Percentiles rank a stretch among this genome's conserved stretches.
phyloP scores from a whole-genome alignment of 2,113 vertebrate species.

The Chrysemys picta region DNA sequence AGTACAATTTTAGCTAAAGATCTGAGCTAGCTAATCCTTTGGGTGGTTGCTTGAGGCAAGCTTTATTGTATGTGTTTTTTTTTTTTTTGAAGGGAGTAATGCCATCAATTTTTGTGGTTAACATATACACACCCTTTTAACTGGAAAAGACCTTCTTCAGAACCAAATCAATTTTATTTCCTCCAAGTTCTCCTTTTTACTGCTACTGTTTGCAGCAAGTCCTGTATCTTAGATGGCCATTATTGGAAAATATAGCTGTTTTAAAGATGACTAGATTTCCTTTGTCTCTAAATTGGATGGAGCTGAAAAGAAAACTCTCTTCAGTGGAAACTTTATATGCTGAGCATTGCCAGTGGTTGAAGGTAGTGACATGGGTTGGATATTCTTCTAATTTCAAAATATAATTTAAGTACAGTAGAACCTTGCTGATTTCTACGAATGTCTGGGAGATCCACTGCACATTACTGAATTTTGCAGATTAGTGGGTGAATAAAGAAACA shows the following conservation, averaged over 20 bases:
- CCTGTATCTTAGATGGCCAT: background rate
- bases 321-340: background rate
- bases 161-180: background rate
- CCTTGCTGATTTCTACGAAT: background rate
- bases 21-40: background rate
- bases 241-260: background rate
- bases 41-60: background rate
- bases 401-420: background rate
- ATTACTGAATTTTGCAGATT: background rate
- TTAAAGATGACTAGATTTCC: background rate
- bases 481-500: background rate
- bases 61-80: fast-evolving
- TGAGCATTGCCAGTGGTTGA: background rate
- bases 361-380: background rate
- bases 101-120: background rate
- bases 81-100: background rate
- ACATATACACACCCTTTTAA: background rate
- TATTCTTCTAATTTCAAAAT: background rate
- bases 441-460: background rate
- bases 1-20: background rate
- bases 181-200: background rate
- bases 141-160: background rate
- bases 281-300: background rate
- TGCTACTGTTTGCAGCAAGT: fast-evolving
- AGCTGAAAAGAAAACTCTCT: background rate